phyloP scores from a whole-genome alignment of 1,140 invertebrate genomes.

The Trachymyrmex septentrionalis region DNA sequence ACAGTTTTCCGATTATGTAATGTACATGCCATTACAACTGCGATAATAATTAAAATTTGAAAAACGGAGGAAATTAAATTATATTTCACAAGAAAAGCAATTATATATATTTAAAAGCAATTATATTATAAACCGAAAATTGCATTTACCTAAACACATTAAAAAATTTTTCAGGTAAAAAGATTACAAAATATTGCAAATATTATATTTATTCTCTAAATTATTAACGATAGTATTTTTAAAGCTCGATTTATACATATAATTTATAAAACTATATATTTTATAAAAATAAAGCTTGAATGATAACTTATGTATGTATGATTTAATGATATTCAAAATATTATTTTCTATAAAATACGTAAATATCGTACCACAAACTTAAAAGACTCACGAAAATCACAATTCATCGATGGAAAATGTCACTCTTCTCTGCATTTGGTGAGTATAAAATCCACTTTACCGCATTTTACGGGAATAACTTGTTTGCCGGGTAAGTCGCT shows the following conservation, averaged over 20 bases:
- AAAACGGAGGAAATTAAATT: neutral
- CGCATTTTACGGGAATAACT: conserved; percentile 39
- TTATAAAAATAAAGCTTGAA: conserved; percentile 1
- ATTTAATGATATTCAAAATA: neutral
- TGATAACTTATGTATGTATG: neutral
- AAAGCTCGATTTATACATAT: neutral
- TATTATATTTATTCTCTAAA: neutral
- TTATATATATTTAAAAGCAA: neutral
- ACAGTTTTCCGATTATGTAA: conserved; percentile 39
- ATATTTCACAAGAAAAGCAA: conserved; percentile 6
- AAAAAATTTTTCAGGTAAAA: neutral
- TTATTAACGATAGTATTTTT: neutral
- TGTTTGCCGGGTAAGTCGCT: conserved; percentile 40
- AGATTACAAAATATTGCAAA: neutral
- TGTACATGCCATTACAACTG: neutral
- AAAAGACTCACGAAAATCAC: neutral
- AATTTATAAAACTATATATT: neutral
- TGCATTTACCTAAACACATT: neutral
- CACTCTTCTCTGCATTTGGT: neutral
- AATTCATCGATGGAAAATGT: neutral
- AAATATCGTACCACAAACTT: neutral
- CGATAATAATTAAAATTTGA: conserved; percentile 9
- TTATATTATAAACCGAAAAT: neutral
- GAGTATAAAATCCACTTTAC: conserved; percentile 29
- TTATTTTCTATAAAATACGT: neutral